Percentiles rank a stretch among this genome's conserved stretches.
phyloP scores from a whole-genome alignment of 2,797 vertebrate genomes.

The Scleropages formosus region DNA sequence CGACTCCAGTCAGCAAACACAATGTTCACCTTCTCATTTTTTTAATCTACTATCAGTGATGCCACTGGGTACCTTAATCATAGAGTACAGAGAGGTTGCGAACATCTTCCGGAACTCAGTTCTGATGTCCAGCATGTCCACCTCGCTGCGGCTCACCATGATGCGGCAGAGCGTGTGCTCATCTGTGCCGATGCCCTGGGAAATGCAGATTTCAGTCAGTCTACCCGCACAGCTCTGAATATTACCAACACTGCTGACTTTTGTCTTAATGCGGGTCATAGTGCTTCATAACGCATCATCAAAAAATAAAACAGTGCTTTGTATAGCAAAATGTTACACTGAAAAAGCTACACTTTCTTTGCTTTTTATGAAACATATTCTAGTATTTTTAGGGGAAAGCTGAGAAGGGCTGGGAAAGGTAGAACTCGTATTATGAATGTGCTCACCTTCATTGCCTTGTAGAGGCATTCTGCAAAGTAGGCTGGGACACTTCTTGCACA shows the following conservation, averaged over 20 bases:
- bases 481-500: conserved; percentile 82
- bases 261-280: not conserved
- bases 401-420: no score
- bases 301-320: not conserved
- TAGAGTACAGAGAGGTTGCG: conserved; percentile 79
- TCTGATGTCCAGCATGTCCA: conserved; percentile 86
- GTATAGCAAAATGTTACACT: not conserved
- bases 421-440: not conserved
- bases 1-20: not conserved
- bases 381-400: no score
- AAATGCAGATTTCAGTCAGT: conserved; percentile 12
- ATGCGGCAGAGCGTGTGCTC: conserved; percentile 86
- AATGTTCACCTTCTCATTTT: not conserved
- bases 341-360: not conserved
- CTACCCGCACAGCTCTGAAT: not conserved
- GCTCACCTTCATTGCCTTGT: conserved; percentile 84
- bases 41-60: not conserved
- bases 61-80: conserved; percentile 76
- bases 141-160: conserved; percentile 85
- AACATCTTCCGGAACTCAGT: conserved; percentile 78
- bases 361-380: not conserved
- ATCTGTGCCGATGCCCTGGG: conserved; percentile 82
- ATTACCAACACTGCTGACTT: not conserved
- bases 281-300: not conserved
- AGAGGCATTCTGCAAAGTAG: conserved; percentile 88